Percentiles rank a stretch among this genome's conserved stretches.
Evolutionary conservation across 2,888 invertebrate genomes (phyloP).

Genomic region (Branchinecta sandiegonensis): DNA sequence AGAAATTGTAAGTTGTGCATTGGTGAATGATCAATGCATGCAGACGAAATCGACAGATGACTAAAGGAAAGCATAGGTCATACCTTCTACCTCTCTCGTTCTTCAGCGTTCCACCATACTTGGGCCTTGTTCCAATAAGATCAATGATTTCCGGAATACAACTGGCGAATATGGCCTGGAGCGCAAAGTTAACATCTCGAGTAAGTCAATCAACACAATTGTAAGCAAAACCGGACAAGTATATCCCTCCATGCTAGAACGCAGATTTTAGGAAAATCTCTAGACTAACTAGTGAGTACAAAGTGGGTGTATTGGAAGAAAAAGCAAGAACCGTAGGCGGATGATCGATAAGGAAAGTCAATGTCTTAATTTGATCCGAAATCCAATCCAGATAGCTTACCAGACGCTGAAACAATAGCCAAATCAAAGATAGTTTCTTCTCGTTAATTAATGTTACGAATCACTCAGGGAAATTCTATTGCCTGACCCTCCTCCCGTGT

Average conservation of each 20-base stretch:
- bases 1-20: no score
- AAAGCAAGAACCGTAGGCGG: conserved; percentile 18
- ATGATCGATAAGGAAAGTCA: background rate
- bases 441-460: no score
- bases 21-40: no score
- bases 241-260: conserved; percentile 7
- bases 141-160: conserved; percentile 99
- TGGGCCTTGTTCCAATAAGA: conserved; percentile 99
- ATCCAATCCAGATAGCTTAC: background rate
- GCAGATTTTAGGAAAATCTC: conserved; percentile 15
- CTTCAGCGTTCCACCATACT: conserved; percentile 99
- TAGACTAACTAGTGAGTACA: conserved; percentile 11
- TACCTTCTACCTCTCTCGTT: conserved; percentile 99
- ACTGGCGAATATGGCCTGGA: conserved; percentile 99
- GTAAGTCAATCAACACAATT: conserved; percentile 10
- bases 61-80: background rate
- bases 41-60: no score
- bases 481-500: no score
- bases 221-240: conserved; percentile 7
- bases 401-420: no score
- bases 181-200: conserved; percentile 12
- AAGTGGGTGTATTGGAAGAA: background rate
- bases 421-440: no score
- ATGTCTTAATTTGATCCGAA: background rate
- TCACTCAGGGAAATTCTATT: no score